Evolutionary conservation across 64 coral and sea anemone genomes (phyloP), one percentile per base, ranked within the genome.

Genomic region (Acropora tenuis): DNA sequence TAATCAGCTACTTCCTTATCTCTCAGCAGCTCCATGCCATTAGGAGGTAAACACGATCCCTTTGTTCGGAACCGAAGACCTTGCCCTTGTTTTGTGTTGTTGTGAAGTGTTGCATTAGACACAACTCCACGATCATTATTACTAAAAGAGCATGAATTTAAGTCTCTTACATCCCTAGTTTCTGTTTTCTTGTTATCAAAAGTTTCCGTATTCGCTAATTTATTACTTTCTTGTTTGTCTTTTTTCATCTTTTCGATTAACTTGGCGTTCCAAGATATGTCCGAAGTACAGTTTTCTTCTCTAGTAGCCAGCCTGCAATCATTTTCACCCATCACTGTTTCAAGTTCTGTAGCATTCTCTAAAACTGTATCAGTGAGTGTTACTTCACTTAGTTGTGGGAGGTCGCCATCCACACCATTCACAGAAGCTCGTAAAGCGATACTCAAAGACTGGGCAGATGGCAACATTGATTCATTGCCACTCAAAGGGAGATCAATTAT

Each of bases 361-460:
- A 44, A 82, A 41, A 82, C 41, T 59, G 4, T 1, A 58, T 48
- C 16, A 84, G 16, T 69, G 42, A 3, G 68, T 71, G 2, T 63
- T 15, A 63, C 60, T 63, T 2, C 60, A 55, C 11, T 18, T 16
- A 68, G 18, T 71, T 2, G 1, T 20, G 40, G 82, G 1, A 41
- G 18, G 43, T 18, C 15, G 16, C 18, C 15, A 2, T 84, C 61
- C 19, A 45, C 65, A 47, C 45, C 5, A 48, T 13, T 16, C 20
- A 48, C 45, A 71, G 82, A 7, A 50, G 44, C 18, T 48, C 65
- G 82, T 30, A 84, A 84, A 84, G 82, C 82, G 1, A 11, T 45
- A 20, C 82, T 84, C 15, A 84, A 61, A 48, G 63, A 59, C 46
- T 71, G 45, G 17, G 82, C 82, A 46, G 82, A 84, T 5, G 82